Evolutionary conservation across 2,797 vertebrate genomes (phyloP), one percentile per base, ranked within the genome.

Genomic region (Acanthurus tractus): DNA sequence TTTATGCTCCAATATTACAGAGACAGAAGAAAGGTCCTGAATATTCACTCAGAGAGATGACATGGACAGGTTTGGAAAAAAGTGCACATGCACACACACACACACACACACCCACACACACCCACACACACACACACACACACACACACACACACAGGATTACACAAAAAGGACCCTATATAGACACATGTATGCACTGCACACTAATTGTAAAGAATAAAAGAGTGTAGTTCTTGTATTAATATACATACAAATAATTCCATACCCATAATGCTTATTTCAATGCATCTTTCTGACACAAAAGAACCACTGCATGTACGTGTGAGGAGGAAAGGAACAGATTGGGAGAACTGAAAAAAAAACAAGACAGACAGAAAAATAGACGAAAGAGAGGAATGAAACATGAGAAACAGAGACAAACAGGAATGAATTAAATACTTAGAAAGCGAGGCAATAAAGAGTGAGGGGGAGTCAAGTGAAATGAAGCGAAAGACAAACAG

Each of bases 1-100:
- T 94, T 95, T 93, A 91, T 91, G 88, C 85, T 89, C 89, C 87
- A 90, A 79, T 83, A 93, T 94, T 93, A 93, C 89, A 88, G 83
- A 92, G 89, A 92, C 90, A 92, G 92, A 93, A 91, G 87, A 91
- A 91, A 92, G 91, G 90, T 68, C 85, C 85, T 89, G 93, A 89
- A 92, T 94, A 93, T 94, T 93, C 91, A 92, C 91, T 88, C 77
- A 88, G 86, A 76, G 81, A 70, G 87, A 90, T 83, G 86, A 84
- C 78, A 88, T 75, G 79, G 84, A 76, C 85, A 88, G 90, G 90
- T 89, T 81, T 74, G 66, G 52, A 68, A 67, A 67, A 83, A 84
- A 74, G 78, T 78, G 73, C 84, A 78, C 70, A 63, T 70, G 48
- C 50, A 25, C 55, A 54, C 8, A 59, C n/a, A 22, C 25, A 67